Evolutionary conservation across 2,888 invertebrate genomes (phyloP).

Genomic region (Pocota personata): DNA sequence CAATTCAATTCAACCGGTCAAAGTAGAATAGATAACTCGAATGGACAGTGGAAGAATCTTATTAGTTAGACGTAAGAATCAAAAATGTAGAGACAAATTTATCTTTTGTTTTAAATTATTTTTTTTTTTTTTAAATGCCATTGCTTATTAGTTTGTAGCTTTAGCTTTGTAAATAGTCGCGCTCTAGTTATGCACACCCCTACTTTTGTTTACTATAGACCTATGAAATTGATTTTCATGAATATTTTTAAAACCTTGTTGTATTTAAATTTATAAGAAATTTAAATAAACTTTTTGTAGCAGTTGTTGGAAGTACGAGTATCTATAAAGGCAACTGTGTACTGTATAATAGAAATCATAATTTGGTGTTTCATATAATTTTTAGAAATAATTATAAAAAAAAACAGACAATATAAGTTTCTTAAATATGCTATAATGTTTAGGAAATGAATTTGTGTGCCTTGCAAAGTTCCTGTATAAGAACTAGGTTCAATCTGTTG

Average conservation of each 20-base stretch:
- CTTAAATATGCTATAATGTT: no score
- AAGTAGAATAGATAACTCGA: conserved; percentile 54
- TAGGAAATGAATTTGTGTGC: no score
- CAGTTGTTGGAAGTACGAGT: background rate
- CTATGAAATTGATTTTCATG: conserved; percentile 17
- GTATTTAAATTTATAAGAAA: background rate
- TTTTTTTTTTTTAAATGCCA: background rate
- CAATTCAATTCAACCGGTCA: conserved; percentile 47
- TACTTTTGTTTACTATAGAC: background rate
- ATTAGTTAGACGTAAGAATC: conserved; percentile 48
- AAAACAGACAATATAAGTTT: no score
- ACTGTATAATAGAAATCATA: background rate
- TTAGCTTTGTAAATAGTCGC: conserved; percentile 55
- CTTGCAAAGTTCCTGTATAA: no score
- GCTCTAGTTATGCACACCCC: conserved; percentile 12
- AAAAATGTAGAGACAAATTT: background rate
- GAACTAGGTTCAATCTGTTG: no score
- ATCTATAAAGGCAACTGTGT: background rate
- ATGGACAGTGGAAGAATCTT: conserved; percentile 66
- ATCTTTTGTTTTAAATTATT: conserved; percentile 4
- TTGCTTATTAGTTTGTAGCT: conserved; percentile 18
- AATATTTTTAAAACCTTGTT: background rate
- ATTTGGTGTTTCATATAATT: background rate
- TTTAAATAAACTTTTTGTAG: background rate
- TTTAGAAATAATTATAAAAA: no score